Base-by-base conservation (phyloP, 2,797 vertebrate species). In the Delichon dasypus region DNA sequence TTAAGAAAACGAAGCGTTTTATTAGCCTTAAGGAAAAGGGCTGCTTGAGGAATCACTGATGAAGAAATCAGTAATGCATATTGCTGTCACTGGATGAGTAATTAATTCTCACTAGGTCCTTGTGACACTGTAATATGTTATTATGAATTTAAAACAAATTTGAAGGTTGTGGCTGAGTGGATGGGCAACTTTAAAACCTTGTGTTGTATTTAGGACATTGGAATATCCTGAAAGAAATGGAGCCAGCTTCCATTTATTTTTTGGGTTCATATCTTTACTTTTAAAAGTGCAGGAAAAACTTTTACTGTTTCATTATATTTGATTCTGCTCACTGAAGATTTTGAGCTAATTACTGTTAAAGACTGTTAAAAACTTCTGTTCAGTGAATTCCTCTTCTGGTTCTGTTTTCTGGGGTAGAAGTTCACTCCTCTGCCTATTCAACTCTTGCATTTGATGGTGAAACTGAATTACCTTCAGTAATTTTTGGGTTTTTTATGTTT, bases 21-120 rank as follows among this genome's bases (percentile, higher is more conserved):
- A 20, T 51, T 83, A 75, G n/a, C 50, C 51, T 92, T 10, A 83
- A 89, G 76, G 21, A 58, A 77, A 89, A 75, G 45, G 22, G 40
- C 79, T 91, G 70, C 85, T 91, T 45, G 76, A 93, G 72, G 79
- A 61, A 77, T 81, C 25, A 22, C 47, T 84, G 53, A 66, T 90
- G 80, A 91, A 83, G 68, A 68, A 92, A 81, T 91, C 66, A 51
- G 58, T 58, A 81, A 48, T 75, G 73, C 1, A 0, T 81, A n/a
- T 68, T 90, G 66, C 76, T 93, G 76, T 32, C 23, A 16, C 72
- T 88, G 85, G 57, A 66, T 68, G 62, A 81, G 66, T 83, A 84
- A 88, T 85, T 94, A 89, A 88, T 92, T 88, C 78, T 84, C 68
- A 11, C 38, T 80, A 83, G 80, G 30, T 83, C 87, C 48, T 88